Conservation (phyloP, 2,797 vertebrate genomes). For the Coreius guichenoti region DNA sequence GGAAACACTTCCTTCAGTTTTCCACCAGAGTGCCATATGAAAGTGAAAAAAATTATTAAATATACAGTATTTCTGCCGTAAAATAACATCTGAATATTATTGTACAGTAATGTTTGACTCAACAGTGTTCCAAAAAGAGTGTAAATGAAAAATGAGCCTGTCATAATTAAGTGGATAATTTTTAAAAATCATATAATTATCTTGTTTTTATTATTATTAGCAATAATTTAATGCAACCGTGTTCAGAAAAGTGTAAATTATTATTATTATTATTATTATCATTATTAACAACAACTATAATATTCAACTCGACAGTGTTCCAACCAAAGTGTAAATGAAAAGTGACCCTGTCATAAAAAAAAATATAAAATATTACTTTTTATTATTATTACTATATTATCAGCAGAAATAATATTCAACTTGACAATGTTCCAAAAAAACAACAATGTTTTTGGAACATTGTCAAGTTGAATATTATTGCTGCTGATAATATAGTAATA, state of each 20-base stretch:
- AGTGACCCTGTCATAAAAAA: neutral
- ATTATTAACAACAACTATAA: neutral
- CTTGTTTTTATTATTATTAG: neutral
- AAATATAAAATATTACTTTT: too few species aligned
- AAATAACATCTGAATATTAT: neutral
- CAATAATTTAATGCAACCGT: neutral
- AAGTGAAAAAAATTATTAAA: neutral
- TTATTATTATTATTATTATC: neutral
- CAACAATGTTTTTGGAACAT: too few species aligned
- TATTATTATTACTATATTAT: too few species aligned
- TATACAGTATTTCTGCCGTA: neutral
- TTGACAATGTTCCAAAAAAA: too few species aligned
- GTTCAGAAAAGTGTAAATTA: neutral
- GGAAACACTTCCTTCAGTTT: neutral
- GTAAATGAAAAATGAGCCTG: neutral
- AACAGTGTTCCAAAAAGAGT: neutral
- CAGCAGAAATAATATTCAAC: too few species aligned
- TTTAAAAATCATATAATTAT: neutral
- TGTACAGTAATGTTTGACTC: neutral
- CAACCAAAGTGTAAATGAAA: neutral
- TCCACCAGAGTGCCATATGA: neutral
- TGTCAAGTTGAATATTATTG: too few species aligned
- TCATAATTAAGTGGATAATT: neutral
- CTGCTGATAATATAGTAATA: too few species aligned
- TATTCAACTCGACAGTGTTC: neutral